phyloP scores from a whole-genome alignment of 2,113 vertebrate species.

The cattle (Bos taurus) region ARS-UCD2.0 NC_037333.1:99455001-99455500 shows the following conservation, averaged over 20 bases:
- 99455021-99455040: neutral
- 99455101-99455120: neutral
- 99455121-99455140: no score
- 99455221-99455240: no score
- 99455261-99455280: no score
- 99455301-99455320: no score
- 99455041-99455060: neutral
- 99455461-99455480: neutral
- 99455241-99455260: no score
- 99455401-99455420: neutral
- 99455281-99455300: no score
- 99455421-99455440: neutral
- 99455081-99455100: neutral
- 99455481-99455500: neutral
- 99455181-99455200: no score
- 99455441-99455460: neutral
- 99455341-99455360: no score
- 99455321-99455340: no score
- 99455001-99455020: neutral
- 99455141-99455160: no score
- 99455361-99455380: neutral
- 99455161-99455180: no score
- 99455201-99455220: no score
- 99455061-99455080: neutral
- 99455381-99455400: neutral